Conservation (phyloP, 2,797 vertebrate genomes). For the Sebastolobus alascanus region DNA sequence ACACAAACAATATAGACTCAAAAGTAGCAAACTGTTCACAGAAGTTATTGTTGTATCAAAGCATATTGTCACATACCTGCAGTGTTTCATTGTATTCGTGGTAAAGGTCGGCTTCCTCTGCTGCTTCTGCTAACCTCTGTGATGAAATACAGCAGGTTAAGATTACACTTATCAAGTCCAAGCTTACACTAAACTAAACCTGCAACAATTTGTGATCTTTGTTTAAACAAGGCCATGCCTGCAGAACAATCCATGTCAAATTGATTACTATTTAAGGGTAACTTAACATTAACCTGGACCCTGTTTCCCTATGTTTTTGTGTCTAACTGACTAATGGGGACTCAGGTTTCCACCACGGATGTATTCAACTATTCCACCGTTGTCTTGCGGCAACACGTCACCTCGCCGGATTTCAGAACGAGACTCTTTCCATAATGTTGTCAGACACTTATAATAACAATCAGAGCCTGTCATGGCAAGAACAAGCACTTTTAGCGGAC, state of each 20-base stretch:
- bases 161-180: not conserved
- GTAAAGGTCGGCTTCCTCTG: constrained; percentile 94
- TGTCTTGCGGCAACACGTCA: no score
- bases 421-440: no score
- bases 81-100: constrained; percentile 94
- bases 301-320: no score
- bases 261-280: not conserved
- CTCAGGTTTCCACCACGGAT: no score
- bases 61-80: constrained; percentile 81
- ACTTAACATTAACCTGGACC: no score
- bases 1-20: not conserved
- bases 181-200: not conserved
- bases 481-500: no score
- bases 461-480: no score
- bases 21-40: not conserved
- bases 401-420: no score
- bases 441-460: no score
- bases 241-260: not conserved
- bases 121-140: constrained; percentile 92
- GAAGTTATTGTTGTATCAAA: not conserved
- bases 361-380: no score
- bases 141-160: constrained; percentile 38
- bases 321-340: no score
- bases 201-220: not conserved
- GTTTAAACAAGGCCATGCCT: not conserved